A percentile compares a stretch with the other conserved stretches of the same genome.
phyloP scores from a whole-genome alignment of 2,797 vertebrate genomes.

The Crax fasciolata region DNA sequence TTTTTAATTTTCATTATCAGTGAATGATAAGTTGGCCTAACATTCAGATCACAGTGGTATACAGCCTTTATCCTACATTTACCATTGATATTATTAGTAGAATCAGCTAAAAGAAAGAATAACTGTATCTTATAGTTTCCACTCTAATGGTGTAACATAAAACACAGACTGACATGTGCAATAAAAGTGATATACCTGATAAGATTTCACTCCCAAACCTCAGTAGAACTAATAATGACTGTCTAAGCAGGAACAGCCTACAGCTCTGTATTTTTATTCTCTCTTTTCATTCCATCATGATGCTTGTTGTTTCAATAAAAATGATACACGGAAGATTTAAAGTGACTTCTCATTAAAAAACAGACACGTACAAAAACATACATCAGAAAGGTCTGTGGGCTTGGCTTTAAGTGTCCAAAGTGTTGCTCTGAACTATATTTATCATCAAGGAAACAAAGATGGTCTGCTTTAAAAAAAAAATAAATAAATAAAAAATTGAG shows the following conservation, averaged over 20 bases:
- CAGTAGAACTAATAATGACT: not conserved
- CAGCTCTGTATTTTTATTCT: not conserved
- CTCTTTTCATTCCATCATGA: not conserved
- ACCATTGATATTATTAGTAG: not conserved
- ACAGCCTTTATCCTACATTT: not conserved
- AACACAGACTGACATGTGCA: not conserved
- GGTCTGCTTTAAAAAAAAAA: not conserved
- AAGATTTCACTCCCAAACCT: not conserved
- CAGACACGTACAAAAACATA: not conserved
- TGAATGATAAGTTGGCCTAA: not conserved
- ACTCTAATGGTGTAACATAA: not conserved
- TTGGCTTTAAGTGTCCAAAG: not conserved
- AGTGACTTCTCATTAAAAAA: not conserved
- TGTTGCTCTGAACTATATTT: not conserved
- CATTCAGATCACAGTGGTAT: not conserved
- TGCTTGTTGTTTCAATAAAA: not conserved
- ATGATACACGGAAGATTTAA: not conserved
- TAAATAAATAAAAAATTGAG: too few relatives aligned
- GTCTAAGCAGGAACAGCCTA: not conserved
- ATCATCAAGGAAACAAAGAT: not conserved
- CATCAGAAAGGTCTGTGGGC: not conserved
- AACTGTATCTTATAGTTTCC: not conserved
- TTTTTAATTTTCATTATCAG: not conserved
- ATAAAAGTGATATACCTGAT: not conserved
- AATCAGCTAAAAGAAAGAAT: not conserved